These are phyloP conservation scores for Clinocottus analis DNA, from an alignment of 2,113 vertebrate genomes.

Conservation along the genomic window DNA sequence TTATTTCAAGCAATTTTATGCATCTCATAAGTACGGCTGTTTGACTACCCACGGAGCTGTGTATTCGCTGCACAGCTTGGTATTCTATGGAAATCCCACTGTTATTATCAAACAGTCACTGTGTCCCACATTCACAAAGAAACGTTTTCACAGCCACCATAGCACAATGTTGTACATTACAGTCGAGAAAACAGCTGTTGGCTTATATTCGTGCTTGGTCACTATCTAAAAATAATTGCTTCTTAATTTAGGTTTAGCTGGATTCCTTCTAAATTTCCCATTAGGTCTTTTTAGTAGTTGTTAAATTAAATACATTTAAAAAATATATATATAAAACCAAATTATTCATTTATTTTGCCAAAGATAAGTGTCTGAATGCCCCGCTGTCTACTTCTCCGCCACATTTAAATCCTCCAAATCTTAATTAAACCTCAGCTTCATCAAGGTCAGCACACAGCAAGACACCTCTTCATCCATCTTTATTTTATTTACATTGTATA, in stretches of 20 bases:
- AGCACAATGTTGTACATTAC: background rate
- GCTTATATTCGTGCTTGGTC: background rate
- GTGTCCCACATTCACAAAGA: conserved; percentile 18
- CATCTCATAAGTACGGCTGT: conserved; percentile 61
- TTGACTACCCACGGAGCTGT: conserved; percentile 60
- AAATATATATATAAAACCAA: background rate
- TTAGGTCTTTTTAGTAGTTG: background rate
- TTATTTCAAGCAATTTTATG: conserved; percentile 62
- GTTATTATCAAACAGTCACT: conserved; percentile 47
- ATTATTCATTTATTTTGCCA: background rate
- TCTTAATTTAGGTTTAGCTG: background rate
- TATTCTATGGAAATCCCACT: conserved; percentile 48
- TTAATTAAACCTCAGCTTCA: conserved; percentile 39
- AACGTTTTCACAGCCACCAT: background rate
- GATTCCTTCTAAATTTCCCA: background rate
- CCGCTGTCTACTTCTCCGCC: conserved; percentile 1
- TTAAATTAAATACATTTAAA: background rate
- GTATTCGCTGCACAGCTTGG: conserved; percentile 61
- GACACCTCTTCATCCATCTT: background rate
- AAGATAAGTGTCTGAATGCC: background rate
- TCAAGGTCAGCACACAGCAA: conserved; percentile 33
- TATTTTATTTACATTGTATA: background rate
- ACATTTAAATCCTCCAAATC: conserved; percentile 26
- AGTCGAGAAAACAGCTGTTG: background rate
- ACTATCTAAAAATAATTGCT: background rate